Conservation (phyloP, 2,888 invertebrate species). For the Coecobrya sp. region DNA sequence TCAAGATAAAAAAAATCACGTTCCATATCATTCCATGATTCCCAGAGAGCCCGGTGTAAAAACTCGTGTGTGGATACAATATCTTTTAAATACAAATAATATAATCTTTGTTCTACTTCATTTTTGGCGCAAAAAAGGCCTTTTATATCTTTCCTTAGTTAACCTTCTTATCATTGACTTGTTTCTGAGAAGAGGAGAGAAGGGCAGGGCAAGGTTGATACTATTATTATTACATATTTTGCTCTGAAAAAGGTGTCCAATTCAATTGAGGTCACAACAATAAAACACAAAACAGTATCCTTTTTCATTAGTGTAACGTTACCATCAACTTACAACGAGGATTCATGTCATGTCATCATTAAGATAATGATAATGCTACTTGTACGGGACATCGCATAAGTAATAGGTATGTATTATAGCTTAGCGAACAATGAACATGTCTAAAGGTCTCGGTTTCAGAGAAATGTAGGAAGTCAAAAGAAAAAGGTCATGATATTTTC, state of each 20-base stretch:
- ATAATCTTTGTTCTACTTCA: conserved; percentile 32
- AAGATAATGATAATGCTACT: background rate
- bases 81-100: background rate
- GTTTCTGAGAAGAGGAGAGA: conserved; percentile 18
- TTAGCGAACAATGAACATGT: background rate
- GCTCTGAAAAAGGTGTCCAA: conserved; percentile 12
- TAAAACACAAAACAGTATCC: conserved; percentile 14
- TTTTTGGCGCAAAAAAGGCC: conserved; percentile 15
- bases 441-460: background rate
- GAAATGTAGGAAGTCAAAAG: background rate
- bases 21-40: conserved; percentile 6
- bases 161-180: conserved; percentile 37
- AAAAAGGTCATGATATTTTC: conserved; percentile 15
- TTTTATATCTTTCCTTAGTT: conserved; percentile 3
- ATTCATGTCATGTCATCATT: background rate
- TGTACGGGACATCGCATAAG: background rate
- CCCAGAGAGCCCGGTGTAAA: background rate
- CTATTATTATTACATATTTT: background rate
- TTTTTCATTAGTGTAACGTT: conserved; percentile 26
- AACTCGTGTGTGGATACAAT: background rate
- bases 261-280: conserved; percentile 56
- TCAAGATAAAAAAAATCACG: conserved; percentile 52
- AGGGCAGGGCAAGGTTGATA: conserved; percentile 61
- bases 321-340: background rate
- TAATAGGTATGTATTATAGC: background rate